phyloP scores from a whole-genome alignment of 1,140 invertebrate genomes.

The Brachionus plicatilis region DNA sequence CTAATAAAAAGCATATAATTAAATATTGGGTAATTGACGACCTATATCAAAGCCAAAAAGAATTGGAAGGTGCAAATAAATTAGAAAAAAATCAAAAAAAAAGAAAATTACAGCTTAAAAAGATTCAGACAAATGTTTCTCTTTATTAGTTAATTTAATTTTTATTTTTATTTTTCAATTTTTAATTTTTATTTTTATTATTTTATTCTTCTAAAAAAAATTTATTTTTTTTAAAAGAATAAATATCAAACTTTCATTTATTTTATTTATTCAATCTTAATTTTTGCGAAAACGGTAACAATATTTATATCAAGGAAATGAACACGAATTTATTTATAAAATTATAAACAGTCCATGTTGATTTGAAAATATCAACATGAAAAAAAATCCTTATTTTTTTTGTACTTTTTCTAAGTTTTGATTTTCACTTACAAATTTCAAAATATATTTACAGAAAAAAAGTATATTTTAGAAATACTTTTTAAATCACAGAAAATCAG shows the following conservation, averaged over 20 bases:
- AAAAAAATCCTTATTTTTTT: background rate
- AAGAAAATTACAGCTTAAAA: background rate
- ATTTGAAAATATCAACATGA: background rate
- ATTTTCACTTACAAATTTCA: background rate
- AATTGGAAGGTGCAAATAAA: background rate
- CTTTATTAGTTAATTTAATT: background rate
- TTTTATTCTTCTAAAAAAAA: background rate
- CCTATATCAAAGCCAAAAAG: background rate
- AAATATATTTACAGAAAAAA: background rate
- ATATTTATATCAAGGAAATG: background rate
- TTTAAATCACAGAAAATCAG: background rate
- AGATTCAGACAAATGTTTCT: background rate
- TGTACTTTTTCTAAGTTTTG: background rate
- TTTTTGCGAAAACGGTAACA: background rate
- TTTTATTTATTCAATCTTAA: background rate
- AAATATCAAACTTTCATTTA: background rate
- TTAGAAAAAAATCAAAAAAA: too few relatives aligned
- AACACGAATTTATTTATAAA: background rate
- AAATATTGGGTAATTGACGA: background rate
- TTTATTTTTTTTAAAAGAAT: background rate
- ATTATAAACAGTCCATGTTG: background rate
- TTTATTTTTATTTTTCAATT: background rate
- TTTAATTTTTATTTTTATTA: too few relatives aligned
- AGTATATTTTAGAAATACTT: background rate
- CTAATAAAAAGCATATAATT: too few relatives aligned